phyloP scores from a whole-genome alignment of 2,888 invertebrate species.

The Lasioglossum oenotherae region DNA sequence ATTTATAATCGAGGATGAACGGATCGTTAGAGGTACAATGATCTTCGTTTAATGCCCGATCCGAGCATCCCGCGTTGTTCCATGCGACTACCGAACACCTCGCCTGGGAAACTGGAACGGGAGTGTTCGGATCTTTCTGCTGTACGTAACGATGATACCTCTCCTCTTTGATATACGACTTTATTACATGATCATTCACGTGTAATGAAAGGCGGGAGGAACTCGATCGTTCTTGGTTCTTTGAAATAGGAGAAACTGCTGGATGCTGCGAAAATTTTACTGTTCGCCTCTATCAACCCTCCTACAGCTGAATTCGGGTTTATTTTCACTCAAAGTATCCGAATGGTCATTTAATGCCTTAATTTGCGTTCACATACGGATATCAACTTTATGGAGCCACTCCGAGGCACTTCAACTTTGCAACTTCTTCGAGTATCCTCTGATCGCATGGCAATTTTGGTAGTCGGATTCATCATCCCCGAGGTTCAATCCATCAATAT shows the following conservation, averaged over 20 bases:
- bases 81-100: background rate
- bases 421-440: background rate
- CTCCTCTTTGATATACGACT: background rate
- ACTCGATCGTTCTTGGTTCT: background rate
- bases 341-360: too few relatives aligned
- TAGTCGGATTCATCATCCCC: slow-evolving; percentile 1
- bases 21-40: slow-evolving; percentile 57
- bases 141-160: background rate
- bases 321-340: too few relatives aligned
- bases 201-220: background rate
- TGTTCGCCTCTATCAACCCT: background rate
- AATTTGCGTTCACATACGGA: background rate
- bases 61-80: background rate
- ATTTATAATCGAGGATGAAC: slow-evolving; percentile 56
- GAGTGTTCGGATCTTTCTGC: too few relatives aligned
- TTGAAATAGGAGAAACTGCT: background rate
- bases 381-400: background rate
- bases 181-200: background rate
- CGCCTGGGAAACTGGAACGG: slow-evolving; percentile 4
- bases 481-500: background rate
- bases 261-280: background rate
- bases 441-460: background rate
- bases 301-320: too few relatives aligned
- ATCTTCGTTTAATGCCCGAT: slow-evolving; percentile 42
- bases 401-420: background rate